Conservation (phyloP, 2,113 vertebrate species). For the Dolichotis patagonum region DNA sequence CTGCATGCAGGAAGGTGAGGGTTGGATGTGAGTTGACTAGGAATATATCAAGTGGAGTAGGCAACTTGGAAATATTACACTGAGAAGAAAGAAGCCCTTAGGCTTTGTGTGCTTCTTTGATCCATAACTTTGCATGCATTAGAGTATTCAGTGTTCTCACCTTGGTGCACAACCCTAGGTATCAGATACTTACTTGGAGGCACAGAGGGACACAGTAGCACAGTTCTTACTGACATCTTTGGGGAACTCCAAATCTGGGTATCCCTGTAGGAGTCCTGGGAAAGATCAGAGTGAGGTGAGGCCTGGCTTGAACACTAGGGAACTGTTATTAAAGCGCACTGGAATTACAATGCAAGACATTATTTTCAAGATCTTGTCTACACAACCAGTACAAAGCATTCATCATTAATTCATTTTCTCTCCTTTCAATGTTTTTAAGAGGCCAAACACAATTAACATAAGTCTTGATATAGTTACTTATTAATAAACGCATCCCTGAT, state of each 20-base stretch:
- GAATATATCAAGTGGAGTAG: background rate
- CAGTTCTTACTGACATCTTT: background rate
- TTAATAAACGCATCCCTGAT: background rate
- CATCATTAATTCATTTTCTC: constrained; percentile 18
- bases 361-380: background rate
- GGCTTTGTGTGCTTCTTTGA: background rate
- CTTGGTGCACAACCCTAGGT: background rate
- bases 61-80: background rate
- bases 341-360: background rate
- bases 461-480: constrained; percentile 32
- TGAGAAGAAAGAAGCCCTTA: background rate
- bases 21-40: background rate
- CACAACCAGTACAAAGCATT: background rate
- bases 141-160: background rate
- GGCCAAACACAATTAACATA: constrained; percentile 5
- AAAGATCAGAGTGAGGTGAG: accelerated
- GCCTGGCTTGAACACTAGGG: too few relatives aligned
- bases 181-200: background rate
- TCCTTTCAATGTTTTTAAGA: constrained; percentile 24
- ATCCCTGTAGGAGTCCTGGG: accelerated
- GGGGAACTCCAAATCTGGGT: background rate
- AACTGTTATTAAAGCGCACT: background rate
- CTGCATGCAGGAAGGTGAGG: background rate
- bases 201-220: background rate
- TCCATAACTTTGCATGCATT: background rate